A percentile compares a stretch with the other conserved stretches of the same genome.
These are phyloP conservation scores for Varanus komodoensis DNA, from an alignment of 2,113 vertebrate genomes.

Conservation along the genomic window DNA sequence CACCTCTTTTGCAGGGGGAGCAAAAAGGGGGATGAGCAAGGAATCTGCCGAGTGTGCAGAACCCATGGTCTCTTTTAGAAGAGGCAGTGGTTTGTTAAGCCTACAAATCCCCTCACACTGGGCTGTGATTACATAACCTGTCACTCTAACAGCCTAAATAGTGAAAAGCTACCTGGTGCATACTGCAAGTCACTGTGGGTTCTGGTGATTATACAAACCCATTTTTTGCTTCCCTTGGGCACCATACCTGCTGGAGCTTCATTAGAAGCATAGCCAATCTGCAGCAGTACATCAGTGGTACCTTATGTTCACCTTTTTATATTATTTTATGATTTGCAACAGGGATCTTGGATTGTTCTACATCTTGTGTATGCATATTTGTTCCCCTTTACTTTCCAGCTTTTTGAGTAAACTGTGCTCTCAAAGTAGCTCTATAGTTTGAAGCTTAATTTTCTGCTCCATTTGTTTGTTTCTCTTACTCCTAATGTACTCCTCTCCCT, in stretches of 20 bases:
- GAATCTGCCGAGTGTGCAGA: too few species aligned
- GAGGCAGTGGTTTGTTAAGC: too few species aligned
- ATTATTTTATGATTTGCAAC: background rate
- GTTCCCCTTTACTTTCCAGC: background rate
- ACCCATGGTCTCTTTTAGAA: too few species aligned
- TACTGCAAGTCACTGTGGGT: too few species aligned
- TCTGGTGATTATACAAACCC: too few species aligned
- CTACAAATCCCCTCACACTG: too few species aligned
- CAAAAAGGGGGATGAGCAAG: too few species aligned
- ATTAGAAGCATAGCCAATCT: background rate
- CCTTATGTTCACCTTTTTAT: background rate
- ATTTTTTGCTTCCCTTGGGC: background rate
- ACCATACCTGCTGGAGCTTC: background rate
- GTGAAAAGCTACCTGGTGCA: too few species aligned
- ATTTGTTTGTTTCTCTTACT: conserved; percentile 29
- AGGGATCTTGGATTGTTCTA: background rate
- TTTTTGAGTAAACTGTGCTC: background rate
- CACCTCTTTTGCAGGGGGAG: too few species aligned
- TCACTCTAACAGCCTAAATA: too few species aligned
- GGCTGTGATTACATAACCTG: too few species aligned
- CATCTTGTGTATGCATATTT: background rate
- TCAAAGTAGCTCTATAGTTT: accelerated
- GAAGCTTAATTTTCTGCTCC: conserved; percentile 39
- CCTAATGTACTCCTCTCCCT: background rate
- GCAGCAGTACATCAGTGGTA: background rate